Evolutionary conservation across 2,797 vertebrate genomes (phyloP).

Genomic region (Crenichthys baileyi): DNA sequence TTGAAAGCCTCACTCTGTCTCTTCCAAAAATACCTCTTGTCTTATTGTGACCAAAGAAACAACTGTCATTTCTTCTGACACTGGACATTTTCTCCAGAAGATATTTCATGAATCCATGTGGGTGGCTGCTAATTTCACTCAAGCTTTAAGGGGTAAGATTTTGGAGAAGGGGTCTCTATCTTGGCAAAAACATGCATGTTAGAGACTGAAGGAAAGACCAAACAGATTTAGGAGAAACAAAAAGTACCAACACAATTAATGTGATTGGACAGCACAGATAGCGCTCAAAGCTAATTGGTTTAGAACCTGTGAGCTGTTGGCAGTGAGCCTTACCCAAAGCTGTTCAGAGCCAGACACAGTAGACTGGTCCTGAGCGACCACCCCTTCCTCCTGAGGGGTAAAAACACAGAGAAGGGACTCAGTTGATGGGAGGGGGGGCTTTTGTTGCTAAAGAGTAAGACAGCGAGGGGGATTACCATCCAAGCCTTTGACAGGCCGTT

Average conservation of each 20-base stretch:
- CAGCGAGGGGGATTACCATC: constrained; percentile 54
- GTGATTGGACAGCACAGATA: constrained; percentile 40
- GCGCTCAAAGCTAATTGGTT: constrained; percentile 44
- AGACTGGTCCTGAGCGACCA: constrained; percentile 80
- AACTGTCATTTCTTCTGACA: not conserved
- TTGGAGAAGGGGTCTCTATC: not conserved
- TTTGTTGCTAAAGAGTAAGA: constrained; percentile 60
- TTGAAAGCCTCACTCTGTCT: not conserved
- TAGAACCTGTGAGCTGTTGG: constrained; percentile 14
- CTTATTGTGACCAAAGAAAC: not conserved
- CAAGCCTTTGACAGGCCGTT: constrained; percentile 32
- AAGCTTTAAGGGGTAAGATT: not conserved
- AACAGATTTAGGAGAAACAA: constrained; percentile 17
- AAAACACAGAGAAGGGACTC: constrained; percentile 79
- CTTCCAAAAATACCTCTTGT: not conserved
- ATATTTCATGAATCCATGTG: not conserved
- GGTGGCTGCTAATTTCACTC: not conserved
- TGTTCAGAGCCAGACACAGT: constrained; percentile 86
- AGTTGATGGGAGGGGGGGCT: constrained; percentile 25
- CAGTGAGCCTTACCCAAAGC: constrained; percentile 87
- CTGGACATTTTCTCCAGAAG: not conserved
- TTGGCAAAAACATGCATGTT: not conserved
- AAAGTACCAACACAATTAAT: constrained; percentile 32
- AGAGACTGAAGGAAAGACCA: constrained; percentile 8
- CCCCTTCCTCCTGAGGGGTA: constrained; percentile 88